Evolutionary conservation across 2,888 invertebrate genomes (phyloP), one percentile per base, ranked within the genome.

Genomic region (Poecilus cupreus): DNA sequence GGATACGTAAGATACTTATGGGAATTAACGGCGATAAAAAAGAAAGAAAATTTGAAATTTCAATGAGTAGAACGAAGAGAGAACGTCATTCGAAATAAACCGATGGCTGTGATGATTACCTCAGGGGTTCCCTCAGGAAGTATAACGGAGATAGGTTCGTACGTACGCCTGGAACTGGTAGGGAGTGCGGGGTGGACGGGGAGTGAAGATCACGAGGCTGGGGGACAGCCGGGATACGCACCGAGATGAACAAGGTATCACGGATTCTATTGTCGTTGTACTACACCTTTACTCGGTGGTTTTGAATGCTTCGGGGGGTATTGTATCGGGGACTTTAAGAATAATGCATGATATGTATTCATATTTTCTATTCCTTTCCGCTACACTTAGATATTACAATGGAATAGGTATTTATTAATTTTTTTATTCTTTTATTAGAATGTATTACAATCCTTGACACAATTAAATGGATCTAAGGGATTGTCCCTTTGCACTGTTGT

Each of bases 121-220:
- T 80, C 57, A 82, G 83, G 83, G 83, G 83, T 82, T 83, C 83
- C 82, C 83, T 78, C 70, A 82, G 83, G 83, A 83, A 83, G 83
- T 82, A 83, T 83, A 84, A 84, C 82, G 80, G 80, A 79, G 83
- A 84, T 83, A 83, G 83, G 82, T 83, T 80, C 80, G 68, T 72
- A 80, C 72, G 57, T 57, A 57, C n/a, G 46, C 13, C 24, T 4
- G 49, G 32, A 51, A 13, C 32, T 22, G 24, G 43, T 43, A 16
- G 72, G 68, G 20, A 39, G 18, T 72, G 70, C 6, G 11, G 37
- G 54, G 74, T 10, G 24, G 26, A 6, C 13, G 16, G 64, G 46
- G 24, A 74, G 51, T 51, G 22, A 18, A 32, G 54, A 75, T 54
- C 54, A 54, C 49, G 26, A 64, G 37, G 68, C 68, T 49, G 13